Evolutionary conservation across 2,797 vertebrate species (phyloP), one percentile per base, ranked within the genome.

Genomic region (Pangasius sanitwongsei): DNA sequence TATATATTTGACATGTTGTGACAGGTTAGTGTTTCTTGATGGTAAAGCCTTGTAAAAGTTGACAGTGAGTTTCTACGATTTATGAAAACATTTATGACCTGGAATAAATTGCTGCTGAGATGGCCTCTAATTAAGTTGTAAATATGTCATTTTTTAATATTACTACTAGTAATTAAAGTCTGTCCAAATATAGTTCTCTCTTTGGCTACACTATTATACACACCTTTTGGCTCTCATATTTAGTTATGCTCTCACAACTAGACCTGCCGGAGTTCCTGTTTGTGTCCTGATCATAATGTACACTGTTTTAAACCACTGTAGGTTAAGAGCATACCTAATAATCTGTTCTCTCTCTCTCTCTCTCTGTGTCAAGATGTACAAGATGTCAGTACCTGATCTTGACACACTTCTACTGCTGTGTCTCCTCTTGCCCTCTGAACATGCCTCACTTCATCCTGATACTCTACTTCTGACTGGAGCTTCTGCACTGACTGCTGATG

Each of bases 1-100:
- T 86, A 23, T 67, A 87, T 69, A 69, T 86, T 80, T 86, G 18
- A 77, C 57, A 87, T 78, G 65, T 89, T 88, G 34, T 31, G 67
- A 78, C 81, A 90, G 78, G 67, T 8, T 2, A 77, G 50, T 77
- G 74, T 59, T 83, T 89, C 34, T 11, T 83, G 34, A 59, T 77
- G 25, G 37, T 69, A 78, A 61, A 55, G 53, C 13, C 67, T 85
- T 48, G 78, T 89, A 23, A 67, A 89, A 85, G 72, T 87, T 85
- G 75, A 85, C 28, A 67, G n/a, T n/a, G 23, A 70, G n/a, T 23
- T 61, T 78, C 44, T 74, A 50, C 13, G 12, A 44, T 81, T 81
- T 37, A 16, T 57, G 77, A 61, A 37, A 53, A 50, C 2, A 72
- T 70, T 83, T 72, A 83, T 74, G 20, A 59, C 28, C 37, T 87